phyloP scores from a whole-genome alignment of 2,797 vertebrate species.

The Eulemur albifrons region DNA sequence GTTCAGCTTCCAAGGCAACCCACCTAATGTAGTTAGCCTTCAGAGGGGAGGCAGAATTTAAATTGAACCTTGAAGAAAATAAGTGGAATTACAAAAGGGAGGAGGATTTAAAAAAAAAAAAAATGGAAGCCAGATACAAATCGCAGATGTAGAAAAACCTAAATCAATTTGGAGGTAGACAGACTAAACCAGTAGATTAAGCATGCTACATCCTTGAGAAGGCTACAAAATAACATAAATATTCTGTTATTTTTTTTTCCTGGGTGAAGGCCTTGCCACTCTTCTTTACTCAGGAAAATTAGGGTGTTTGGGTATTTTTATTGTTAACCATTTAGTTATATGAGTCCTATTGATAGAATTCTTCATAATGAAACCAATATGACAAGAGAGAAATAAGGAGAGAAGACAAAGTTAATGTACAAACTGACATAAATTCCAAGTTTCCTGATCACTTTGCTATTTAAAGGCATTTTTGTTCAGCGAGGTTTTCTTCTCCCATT shows the following conservation, averaged over 20 bases:
- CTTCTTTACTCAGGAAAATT: background rate
- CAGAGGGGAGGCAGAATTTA: background rate
- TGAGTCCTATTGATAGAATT: background rate
- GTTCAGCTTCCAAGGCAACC: background rate
- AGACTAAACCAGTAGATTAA: background rate
- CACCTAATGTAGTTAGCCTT: background rate
- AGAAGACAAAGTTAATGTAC: background rate
- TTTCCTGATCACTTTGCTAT: background rate
- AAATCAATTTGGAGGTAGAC: background rate
- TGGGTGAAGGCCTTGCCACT: background rate
- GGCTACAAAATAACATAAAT: background rate
- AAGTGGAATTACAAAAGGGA: background rate
- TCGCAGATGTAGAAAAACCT: background rate
- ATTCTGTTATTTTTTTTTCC: background rate
- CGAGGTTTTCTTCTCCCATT: background rate
- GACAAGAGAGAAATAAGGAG: background rate
- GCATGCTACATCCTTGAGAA: background rate
- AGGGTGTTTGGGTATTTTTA: background rate
- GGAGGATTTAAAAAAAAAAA: background rate
- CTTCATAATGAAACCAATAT: background rate
- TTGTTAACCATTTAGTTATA: background rate
- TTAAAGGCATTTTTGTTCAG: conserved; percentile 5
- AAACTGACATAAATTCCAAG: background rate
- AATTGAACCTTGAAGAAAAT: background rate
- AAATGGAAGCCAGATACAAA: background rate